These are phyloP conservation scores for Cheumatopsyche charites DNA, from an alignment of 1,140 invertebrate genomes.

Conservation along the genomic window DNA sequence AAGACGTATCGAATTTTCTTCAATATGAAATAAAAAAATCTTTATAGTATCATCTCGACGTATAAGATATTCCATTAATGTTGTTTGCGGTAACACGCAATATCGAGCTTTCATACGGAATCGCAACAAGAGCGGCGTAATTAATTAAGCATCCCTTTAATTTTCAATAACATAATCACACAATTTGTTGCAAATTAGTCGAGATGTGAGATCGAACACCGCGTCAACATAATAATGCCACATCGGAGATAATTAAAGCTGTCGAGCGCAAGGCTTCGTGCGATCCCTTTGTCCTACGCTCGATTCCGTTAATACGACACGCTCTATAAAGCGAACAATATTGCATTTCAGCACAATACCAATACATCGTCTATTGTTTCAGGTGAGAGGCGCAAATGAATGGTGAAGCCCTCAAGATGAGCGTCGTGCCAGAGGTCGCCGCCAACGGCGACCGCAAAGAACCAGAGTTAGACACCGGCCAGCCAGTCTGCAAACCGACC, in stretches of 20 bases:
- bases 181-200: slow-evolving; percentile 1
- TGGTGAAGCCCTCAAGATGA: slow-evolving; percentile 30
- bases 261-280: neutral
- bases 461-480: slow-evolving; percentile 36
- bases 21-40: too few relatives aligned
- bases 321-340: too few relatives aligned
- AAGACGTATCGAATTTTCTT: too few relatives aligned
- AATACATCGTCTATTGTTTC: slow-evolving; percentile 3
- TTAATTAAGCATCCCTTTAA: too few relatives aligned
- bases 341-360: too few relatives aligned
- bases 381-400: slow-evolving; percentile 1
- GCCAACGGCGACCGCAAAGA: slow-evolving; percentile 36
- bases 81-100: neutral
- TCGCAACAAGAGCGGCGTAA: too few relatives aligned
- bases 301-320: too few relatives aligned
- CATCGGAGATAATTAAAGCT: neutral
- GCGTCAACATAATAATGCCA: slow-evolving; percentile 3
- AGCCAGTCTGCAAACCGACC: slow-evolving; percentile 51
- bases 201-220: neutral
- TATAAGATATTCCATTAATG: neutral
- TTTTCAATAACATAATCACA: neutral
- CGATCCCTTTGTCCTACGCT: neutral
- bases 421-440: slow-evolving; percentile 36
- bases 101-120: too few relatives aligned
- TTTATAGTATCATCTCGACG: too few relatives aligned